phyloP scores from a whole-genome alignment of 2,113 vertebrate species.

The Amphiprion ocellaris region DNA sequence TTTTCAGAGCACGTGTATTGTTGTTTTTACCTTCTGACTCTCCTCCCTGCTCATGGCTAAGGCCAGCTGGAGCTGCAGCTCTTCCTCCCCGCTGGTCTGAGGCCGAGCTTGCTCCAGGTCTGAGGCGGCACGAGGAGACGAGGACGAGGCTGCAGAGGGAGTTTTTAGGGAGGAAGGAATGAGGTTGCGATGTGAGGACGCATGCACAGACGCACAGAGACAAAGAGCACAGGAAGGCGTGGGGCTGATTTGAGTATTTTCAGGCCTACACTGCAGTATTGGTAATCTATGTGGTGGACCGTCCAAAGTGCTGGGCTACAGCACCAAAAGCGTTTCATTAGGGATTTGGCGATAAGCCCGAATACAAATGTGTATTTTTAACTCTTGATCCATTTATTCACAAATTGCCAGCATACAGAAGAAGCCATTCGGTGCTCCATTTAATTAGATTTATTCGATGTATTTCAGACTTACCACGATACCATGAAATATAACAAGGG shows the following conservation, averaged over 20 bases:
- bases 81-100: constrained; percentile 95
- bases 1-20: neutral
- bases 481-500: too few species aligned
- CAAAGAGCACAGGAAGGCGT: constrained; percentile 9
- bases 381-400: constrained; percentile 20
- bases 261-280: constrained; percentile 47
- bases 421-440: neutral
- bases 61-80: constrained; percentile 94
- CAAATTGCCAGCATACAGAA: neutral
- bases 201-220: constrained; percentile 11
- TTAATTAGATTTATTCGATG: neutral
- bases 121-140: constrained; percentile 89
- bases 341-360: constrained; percentile 15
- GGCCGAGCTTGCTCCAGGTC: constrained; percentile 96
- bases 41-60: constrained; percentile 97
- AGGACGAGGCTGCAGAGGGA: constrained; percentile 88
- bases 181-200: neutral
- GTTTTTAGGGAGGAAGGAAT: neutral
- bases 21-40: constrained; percentile 89
- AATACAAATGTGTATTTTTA: constrained; percentile 32
- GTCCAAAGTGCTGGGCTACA: constrained; percentile 42
- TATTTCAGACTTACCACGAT: too few species aligned
- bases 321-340: constrained; percentile 40
- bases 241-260: constrained; percentile 48
- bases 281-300: constrained; percentile 50